A percentile compares a stretch with the other conserved stretches of the same genome.
Evolutionary conservation across 2,797 vertebrate genomes (phyloP).

Genomic region (Decapterus maruadsi): DNA sequence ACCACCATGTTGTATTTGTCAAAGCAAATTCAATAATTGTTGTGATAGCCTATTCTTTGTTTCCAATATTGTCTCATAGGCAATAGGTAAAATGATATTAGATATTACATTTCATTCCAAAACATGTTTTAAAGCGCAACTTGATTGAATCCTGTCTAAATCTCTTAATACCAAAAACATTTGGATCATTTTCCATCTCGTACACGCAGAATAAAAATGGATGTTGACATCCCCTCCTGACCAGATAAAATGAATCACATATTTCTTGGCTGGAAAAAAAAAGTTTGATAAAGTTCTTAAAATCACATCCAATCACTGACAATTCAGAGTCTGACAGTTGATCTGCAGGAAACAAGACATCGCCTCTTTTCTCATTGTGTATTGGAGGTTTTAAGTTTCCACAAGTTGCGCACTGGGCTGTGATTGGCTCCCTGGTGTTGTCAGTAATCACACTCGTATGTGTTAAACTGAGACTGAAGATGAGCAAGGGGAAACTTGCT

Average conservation of each 20-base stretch:
- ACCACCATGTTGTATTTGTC: neutral
- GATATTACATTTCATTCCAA: too few relatives aligned
- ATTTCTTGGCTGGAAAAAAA: neutral
- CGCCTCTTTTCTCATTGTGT: neutral
- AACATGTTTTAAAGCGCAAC: too few relatives aligned
- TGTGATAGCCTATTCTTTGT: neutral
- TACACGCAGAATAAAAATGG: neutral
- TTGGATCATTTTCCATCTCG: neutral
- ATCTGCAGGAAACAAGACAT: neutral
- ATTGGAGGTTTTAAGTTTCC: neutral
- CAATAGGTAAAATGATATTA: neutral
- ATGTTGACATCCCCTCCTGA: conserved; percentile 1
- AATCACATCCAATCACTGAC: neutral
- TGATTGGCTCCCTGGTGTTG: neutral
- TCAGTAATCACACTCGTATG: neutral
- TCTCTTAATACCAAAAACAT: neutral
- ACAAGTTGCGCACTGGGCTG: neutral
- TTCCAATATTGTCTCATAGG: too few relatives aligned
- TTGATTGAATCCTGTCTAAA: neutral
- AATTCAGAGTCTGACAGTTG: neutral
- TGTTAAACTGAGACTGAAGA: neutral
- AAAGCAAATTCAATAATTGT: too few relatives aligned
- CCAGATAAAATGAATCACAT: neutral
- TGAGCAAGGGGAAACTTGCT: neutral
- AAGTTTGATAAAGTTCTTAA: neutral